A percentile compares a stretch with the other conserved stretches of the same genome.
phyloP scores from a whole-genome alignment of 2,888 invertebrate species.

The Ennomos erosarius region DNA sequence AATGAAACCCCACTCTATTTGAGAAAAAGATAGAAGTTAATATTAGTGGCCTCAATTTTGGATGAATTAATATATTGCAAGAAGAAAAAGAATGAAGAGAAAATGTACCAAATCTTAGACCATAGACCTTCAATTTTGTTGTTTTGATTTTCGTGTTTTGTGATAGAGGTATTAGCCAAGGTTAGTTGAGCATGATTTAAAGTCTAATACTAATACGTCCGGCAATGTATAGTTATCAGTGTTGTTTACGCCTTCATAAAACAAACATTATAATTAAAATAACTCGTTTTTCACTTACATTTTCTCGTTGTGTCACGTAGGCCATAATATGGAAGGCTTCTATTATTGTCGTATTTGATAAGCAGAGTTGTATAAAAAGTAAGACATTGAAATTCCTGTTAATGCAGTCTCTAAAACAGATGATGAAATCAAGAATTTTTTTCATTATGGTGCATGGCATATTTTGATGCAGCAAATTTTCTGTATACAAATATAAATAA shows the following conservation, averaged over 20 bases:
- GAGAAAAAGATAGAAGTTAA: no score
- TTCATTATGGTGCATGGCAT: no score
- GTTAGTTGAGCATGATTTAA: constrained; percentile 26
- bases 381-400: no score
- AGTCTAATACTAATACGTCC: constrained; percentile 32
- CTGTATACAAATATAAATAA: no score
- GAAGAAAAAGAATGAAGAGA: no score
- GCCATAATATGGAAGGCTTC: constrained; percentile 8
- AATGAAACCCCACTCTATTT: no score
- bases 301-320: constrained; percentile 36
- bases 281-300: constrained; percentile 28
- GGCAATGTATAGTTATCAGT: constrained; percentile 28
- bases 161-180: constrained; percentile 19
- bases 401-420: no score
- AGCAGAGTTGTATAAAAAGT: no score
- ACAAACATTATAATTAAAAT: constrained; percentile 24
- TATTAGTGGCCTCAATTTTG: no score
- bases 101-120: not conserved
- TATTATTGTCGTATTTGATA: not conserved
- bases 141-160: constrained; percentile 6
- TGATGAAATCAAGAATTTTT: no score
- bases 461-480: no score
- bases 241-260: not conserved
- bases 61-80: no score
- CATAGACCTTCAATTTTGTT: not conserved